phyloP scores from a whole-genome alignment of 2,113 vertebrate genomes.

The Okapia johnstoni region DNA sequence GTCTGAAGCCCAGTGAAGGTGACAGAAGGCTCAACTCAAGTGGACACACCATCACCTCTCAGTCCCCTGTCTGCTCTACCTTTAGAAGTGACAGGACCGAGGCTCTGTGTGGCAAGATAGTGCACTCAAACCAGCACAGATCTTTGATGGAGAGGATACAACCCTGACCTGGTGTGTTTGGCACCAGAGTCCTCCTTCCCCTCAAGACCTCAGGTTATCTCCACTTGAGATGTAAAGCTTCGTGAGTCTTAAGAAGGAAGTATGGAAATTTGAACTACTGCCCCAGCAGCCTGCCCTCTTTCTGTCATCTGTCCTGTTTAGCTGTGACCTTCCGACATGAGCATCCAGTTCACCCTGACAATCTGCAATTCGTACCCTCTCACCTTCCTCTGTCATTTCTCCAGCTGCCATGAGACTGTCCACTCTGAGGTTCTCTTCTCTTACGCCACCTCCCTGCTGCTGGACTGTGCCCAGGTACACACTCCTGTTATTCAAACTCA shows the following conservation, averaged over 20 bases:
- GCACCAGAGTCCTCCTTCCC: no score
- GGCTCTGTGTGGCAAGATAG: accelerated
- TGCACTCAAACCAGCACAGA: background rate
- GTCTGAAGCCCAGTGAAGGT: no score
- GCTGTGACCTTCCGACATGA: background rate
- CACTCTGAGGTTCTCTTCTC: background rate
- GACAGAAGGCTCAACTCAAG: background rate
- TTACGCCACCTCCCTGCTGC: accelerated
- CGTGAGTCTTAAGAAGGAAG: background rate
- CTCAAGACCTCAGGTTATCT: background rate
- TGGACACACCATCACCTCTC: accelerated
- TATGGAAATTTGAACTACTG: accelerated
- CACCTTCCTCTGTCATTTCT: background rate
- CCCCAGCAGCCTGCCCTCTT: background rate
- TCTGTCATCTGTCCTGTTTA: background rate
- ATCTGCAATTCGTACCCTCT: background rate
- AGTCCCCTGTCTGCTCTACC: accelerated
- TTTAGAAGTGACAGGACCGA: background rate
- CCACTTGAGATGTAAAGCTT: accelerated
- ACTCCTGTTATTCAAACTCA: background rate
- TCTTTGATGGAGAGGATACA: accelerated
- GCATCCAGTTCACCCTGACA: background rate
- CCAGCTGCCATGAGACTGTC: accelerated
- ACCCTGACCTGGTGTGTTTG: background rate
- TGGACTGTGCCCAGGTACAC: accelerated